These are phyloP conservation scores for Patiria miniata DNA, from an alignment of 35 echinoderm and acorn worm species.

Conservation along the genomic window DNA sequence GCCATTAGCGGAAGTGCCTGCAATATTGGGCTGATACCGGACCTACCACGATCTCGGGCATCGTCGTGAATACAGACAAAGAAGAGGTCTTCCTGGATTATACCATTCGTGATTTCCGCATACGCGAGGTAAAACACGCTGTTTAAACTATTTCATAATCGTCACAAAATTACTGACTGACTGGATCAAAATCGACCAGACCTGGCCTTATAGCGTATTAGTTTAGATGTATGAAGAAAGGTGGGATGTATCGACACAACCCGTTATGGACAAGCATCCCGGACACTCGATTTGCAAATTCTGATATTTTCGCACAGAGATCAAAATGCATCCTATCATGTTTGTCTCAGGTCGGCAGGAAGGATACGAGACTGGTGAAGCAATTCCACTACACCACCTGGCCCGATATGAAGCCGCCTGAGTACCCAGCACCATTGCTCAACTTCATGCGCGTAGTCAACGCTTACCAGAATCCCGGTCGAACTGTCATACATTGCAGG, in stretches of 20 bases:
- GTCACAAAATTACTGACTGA: too few species aligned
- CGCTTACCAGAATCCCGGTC: neutral
- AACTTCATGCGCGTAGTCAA: constrained; percentile 37
- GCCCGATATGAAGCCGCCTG: constrained; percentile 67
- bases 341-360: constrained; percentile 1
- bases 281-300: too few species aligned
- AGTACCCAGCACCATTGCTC: constrained; percentile 46
- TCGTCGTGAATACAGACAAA: neutral
- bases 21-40: neutral
- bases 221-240: too few species aligned
- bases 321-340: too few species aligned
- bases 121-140: neutral
- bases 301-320: too few species aligned
- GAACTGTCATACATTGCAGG: constrained; percentile 61
- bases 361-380: constrained; percentile 8
- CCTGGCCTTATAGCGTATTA: too few species aligned
- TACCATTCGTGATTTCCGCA: neutral
- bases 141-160: too few species aligned
- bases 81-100: constrained; percentile 13
- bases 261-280: too few species aligned
- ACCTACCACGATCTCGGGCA: neutral
- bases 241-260: too few species aligned
- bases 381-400: constrained; percentile 70
- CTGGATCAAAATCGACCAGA: too few species aligned
- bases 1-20: neutral